phyloP scores from a whole-genome alignment of 2,797 vertebrate genomes.

The Aplochiton taeniatus region DNA sequence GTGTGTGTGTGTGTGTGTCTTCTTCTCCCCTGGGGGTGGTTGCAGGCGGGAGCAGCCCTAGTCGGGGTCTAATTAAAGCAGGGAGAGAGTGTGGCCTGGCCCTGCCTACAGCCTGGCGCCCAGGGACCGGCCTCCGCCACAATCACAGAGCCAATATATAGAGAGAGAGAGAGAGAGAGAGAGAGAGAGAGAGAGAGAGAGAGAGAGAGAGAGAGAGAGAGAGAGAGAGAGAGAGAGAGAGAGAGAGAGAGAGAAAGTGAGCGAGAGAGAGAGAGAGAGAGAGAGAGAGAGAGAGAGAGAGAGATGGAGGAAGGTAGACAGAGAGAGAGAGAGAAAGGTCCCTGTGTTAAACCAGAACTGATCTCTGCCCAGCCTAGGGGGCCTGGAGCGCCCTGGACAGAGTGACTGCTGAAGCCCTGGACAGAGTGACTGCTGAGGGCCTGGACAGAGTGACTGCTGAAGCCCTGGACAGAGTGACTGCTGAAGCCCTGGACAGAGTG shows the following conservation, averaged over 20 bases:
- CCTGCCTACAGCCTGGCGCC: constrained; percentile 5
- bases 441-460: constrained; percentile 17
- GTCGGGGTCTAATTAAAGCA: constrained; percentile 58
- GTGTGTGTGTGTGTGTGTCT: background rate
- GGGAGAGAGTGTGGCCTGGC: constrained; percentile 38
- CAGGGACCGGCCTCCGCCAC: constrained; percentile 28
- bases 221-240: background rate
- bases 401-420: background rate
- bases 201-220: background rate
- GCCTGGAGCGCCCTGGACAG: constrained; percentile 23
- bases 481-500: too few species aligned
- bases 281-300: constrained; percentile 18
- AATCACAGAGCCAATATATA: background rate
- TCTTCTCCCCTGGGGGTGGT: constrained; percentile 14
- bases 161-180: background rate
- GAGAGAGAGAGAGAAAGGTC: constrained; percentile 15
- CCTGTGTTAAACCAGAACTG: constrained; percentile 40
- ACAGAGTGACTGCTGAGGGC: constrained; percentile 12
- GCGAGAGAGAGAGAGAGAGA: constrained; percentile 1
- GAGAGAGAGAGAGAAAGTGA: background rate
- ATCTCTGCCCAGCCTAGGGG: constrained; percentile 25
- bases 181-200: background rate
- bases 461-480: constrained; percentile 17
- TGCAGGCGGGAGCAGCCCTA: constrained; percentile 4
- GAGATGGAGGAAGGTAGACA: background rate